Evolutionary conservation across 2,113 vertebrate species (phyloP).

Genomic region (Panthera tigris): DNA sequence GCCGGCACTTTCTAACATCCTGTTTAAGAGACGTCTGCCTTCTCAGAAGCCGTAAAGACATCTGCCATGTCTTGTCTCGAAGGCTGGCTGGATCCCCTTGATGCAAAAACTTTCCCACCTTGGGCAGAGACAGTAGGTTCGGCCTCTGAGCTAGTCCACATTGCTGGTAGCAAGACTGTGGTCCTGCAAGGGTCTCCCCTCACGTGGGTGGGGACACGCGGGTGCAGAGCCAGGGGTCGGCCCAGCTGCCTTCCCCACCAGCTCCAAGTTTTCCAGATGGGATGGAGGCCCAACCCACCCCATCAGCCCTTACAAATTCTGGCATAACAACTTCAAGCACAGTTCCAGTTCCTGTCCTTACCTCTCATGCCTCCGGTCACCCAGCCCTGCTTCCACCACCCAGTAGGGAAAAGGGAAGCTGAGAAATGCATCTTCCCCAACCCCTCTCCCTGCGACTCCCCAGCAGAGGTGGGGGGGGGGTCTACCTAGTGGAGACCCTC

Average conservation of each 20-base stretch:
- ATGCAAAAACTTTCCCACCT: too few relatives aligned
- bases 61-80: fast-evolving
- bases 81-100: too few relatives aligned
- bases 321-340: too few relatives aligned
- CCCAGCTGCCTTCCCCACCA: not conserved
- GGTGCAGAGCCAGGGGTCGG: fast-evolving
- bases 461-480: not conserved
- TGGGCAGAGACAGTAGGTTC: fast-evolving
- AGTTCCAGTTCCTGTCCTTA: too few relatives aligned
- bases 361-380: too few relatives aligned
- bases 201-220: fast-evolving
- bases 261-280: not conserved
- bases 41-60: not conserved
- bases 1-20: not conserved
- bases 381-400: not conserved
- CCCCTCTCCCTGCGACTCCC: not conserved
- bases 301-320: not conserved
- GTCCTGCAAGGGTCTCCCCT: too few relatives aligned
- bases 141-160: not conserved
- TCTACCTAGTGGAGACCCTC: not conserved
- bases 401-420: fast-evolving
- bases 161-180: fast-evolving
- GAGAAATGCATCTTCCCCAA: fast-evolving
- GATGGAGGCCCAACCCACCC: not conserved
- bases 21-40: not conserved